Evolutionary conservation across 1,140 invertebrate genomes (phyloP), one percentile per base, ranked within the genome.

Genomic region (Drosophila lini): DNA sequence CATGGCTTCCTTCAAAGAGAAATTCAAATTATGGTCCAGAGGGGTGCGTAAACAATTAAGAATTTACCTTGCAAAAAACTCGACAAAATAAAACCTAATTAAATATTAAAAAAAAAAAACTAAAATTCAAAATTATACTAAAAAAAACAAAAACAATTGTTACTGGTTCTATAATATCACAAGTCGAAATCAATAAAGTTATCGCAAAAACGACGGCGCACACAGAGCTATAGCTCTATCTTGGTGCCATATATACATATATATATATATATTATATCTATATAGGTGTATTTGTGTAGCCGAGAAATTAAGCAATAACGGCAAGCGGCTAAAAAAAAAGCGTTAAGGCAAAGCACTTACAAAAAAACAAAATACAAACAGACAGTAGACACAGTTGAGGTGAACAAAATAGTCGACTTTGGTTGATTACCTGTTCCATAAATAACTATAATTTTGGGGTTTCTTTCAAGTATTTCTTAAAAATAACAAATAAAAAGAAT

Each of bases 1-100:
- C 57, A 92, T 91, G 91, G 84, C 91, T 77, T 92, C 91, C 47
- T 91, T 92, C 60, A 92, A 92, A 69, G 90, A 92, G 74, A 92
- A 91, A 74, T 91, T 92, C 61, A 91, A 90, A 76, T 74, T 91
- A 69, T 92, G 91, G 91, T 86, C 80, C 50, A 80, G 91, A 89
- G 91, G 91, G 88, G 91, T 91, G 74, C 78, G 85, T 89, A 89
- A 81, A 59, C 64, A 67, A 25, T 16, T 34, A 9, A 61, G 16
- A 62, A 60, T 16, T 16, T 19, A 9, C n/a, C 15, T 11, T 4
- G 7, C 19, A 25, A 63, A n/a, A 40, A 15, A 38, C 25, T 40
- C 28, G 11, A 5, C 4, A 7, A 22, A 10, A 5, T 7, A 3
- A 11, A 13, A 3, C 3, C 15, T 5, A n/a, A 58, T 6, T 36